Evolutionary conservation across 2,888 invertebrate species (phyloP).

Genomic region (Macrosiphum euphorbiae): DNA sequence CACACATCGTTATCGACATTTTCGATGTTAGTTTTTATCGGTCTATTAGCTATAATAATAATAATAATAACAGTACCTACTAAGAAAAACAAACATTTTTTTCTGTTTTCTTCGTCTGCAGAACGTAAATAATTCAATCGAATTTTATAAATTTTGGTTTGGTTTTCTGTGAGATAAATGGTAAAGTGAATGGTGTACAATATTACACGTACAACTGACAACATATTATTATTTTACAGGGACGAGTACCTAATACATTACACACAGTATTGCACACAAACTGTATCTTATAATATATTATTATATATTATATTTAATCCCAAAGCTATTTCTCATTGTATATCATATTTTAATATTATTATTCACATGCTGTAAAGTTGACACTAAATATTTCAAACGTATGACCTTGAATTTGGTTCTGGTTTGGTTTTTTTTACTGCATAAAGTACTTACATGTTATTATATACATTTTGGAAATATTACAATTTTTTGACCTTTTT

Average conservation of each 20-base stretch:
- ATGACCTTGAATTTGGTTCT: neutral
- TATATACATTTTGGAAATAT: neutral
- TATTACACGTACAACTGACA: neutral
- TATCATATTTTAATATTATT: neutral
- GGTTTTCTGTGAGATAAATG: neutral
- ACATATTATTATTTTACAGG: neutral
- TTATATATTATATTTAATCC: neutral
- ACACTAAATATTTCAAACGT: neutral
- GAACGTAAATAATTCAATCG: neutral
- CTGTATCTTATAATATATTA: neutral
- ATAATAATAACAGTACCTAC: neutral
- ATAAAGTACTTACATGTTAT: neutral
- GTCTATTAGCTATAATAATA: neutral
- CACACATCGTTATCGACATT: neutral
- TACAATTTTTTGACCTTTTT: neutral
- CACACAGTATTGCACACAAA: neutral
- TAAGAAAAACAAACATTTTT: neutral
- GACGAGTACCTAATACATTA: neutral
- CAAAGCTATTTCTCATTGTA: neutral
- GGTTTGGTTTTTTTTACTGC: neutral
- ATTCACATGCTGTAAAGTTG: neutral
- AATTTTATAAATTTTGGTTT: neutral
- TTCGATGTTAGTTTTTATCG: constrained; percentile 14
- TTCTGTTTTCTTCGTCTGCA: neutral
- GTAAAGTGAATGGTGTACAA: neutral